A percentile compares a stretch with the other conserved stretches of the same genome.
Conservation (phyloP, 2,797 vertebrate species). For the Characodon lateralis region DNA sequence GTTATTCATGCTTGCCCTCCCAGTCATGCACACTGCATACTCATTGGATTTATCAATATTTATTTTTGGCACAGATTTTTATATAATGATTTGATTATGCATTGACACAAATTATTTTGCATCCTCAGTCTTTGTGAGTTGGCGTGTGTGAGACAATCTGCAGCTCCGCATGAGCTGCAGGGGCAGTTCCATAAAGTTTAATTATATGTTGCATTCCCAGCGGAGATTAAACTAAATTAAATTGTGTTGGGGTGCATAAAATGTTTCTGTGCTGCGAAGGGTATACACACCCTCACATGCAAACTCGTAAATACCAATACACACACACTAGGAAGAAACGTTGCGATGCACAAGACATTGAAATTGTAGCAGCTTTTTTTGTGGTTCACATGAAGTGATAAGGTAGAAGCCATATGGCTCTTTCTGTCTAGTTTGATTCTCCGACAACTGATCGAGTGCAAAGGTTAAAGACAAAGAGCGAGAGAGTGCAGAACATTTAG, state of each 20-base stretch:
- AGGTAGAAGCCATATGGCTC: neutral
- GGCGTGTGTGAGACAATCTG: constrained; percentile 53
- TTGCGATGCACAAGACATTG: neutral
- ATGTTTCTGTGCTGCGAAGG: constrained; percentile 62
- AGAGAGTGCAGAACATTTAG: neutral
- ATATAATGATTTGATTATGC: constrained; percentile 75
- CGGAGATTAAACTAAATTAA: constrained; percentile 86
- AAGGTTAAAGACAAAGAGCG: neutral
- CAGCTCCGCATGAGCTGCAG: constrained; percentile 71
- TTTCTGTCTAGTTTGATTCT: neutral
- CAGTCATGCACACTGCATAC: constrained; percentile 55
- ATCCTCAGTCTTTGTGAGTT: constrained; percentile 42
- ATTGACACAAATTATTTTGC: constrained; percentile 68
- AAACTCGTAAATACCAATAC: neutral
- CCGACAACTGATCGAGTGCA: neutral
- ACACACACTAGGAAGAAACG: constrained; percentile 28
- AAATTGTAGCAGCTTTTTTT: constrained; percentile 2
- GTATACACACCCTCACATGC: constrained; percentile 25
- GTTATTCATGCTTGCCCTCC: constrained; percentile 63
- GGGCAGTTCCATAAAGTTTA: constrained; percentile 82
- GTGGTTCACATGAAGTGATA: constrained; percentile 1
- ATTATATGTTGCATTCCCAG: constrained; percentile 82
- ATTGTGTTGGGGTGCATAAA: constrained; percentile 80
- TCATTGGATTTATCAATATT: constrained; percentile 71
- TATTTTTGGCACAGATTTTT: constrained; percentile 74